A percentile compares a stretch with the other conserved stretches of the same genome.
Conservation (phyloP, 2,888 invertebrate species). For the Philonicus albiceps region DNA sequence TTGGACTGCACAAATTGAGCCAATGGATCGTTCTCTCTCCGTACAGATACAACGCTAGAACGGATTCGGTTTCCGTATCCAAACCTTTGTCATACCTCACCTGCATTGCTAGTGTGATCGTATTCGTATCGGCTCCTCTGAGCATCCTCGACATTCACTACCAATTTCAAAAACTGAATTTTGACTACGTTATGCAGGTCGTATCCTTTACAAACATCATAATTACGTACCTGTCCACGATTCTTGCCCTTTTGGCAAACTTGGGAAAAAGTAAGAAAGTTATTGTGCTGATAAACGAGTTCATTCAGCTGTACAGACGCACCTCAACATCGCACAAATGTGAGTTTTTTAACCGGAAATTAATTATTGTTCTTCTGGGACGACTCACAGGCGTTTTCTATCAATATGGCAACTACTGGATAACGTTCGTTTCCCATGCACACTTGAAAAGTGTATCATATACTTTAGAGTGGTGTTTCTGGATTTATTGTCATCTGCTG, state of each 20-base stretch:
- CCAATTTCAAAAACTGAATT: conserved; percentile 1
- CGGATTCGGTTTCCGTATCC: neutral
- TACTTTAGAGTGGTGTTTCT: neutral
- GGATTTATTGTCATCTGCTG: neutral
- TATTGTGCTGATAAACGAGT: neutral
- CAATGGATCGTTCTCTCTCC: neutral
- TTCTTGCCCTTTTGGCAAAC: neutral
- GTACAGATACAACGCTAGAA: neutral
- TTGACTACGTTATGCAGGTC: neutral
- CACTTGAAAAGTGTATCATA: neutral
- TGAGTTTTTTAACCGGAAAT: neutral
- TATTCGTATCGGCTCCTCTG: neutral
- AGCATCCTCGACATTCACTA: neutral
- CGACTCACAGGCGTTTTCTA: neutral
- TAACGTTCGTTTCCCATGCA: neutral
- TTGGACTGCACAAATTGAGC: neutral
- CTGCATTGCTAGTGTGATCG: neutral
- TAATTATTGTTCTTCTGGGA: neutral
- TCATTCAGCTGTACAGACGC: neutral
- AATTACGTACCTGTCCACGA: neutral
- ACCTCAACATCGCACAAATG: neutral
- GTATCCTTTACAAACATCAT: conserved; percentile 9
- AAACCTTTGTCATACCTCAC: neutral
- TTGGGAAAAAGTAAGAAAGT: neutral
- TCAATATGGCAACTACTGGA: conserved; percentile 10